These are phyloP conservation scores for Dynastes hyllus DNA, from an alignment of 2,888 invertebrate species.

Conservation along the genomic window DNA sequence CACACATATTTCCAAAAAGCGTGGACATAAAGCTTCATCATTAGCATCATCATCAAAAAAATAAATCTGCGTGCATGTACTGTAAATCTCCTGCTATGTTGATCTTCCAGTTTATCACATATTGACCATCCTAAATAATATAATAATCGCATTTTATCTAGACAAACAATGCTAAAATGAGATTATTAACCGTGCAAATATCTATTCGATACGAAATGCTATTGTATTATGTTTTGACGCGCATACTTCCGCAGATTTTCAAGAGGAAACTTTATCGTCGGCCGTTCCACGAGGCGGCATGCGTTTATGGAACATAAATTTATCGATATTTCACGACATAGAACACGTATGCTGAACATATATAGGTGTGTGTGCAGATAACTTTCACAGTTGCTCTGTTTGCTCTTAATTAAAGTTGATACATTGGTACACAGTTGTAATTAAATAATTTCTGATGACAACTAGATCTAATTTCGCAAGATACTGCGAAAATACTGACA, in stretches of 20 bases:
- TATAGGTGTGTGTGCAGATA: background rate
- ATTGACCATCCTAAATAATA: constrained; percentile 21
- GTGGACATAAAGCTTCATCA: too few relatives aligned
- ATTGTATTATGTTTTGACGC: constrained; percentile 14
- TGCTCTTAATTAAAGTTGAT: too few relatives aligned
- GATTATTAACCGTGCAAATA: constrained; percentile 30
- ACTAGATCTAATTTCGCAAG: too few relatives aligned
- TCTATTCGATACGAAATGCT: constrained; percentile 20
- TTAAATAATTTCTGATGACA: too few relatives aligned
- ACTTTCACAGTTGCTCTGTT: too few relatives aligned
- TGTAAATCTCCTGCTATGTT: constrained; percentile 11
- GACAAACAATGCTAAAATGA: constrained; percentile 7
- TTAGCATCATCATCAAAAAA: background rate
- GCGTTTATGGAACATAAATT: background rate
- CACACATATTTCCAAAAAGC: too few relatives aligned
- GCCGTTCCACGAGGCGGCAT: background rate
- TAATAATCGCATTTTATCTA: constrained; percentile 3
- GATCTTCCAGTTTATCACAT: constrained; percentile 14
- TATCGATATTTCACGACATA: background rate
- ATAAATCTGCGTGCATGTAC: background rate
- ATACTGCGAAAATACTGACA: too few relatives aligned
- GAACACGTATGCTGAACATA: background rate
- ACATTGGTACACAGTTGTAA: too few relatives aligned
- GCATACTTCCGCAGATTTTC: background rate
- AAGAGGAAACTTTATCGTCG: constrained; percentile 8